Conservation (phyloP, 2,888 invertebrate species). For the Eilema griseolum region DNA sequence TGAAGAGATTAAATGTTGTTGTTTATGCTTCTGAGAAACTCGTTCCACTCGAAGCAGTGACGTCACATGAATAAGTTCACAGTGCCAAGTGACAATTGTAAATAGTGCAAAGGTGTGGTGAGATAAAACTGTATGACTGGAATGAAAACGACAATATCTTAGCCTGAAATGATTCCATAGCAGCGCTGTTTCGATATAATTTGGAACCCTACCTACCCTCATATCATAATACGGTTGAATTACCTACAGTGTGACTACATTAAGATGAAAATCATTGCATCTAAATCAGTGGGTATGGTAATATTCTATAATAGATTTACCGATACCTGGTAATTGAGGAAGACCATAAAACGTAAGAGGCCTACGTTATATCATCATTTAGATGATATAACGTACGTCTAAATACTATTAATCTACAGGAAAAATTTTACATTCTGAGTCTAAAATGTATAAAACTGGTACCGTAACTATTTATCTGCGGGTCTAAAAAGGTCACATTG, state of each 20-base stretch:
- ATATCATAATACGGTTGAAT: too few relatives aligned
- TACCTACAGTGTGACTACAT: constrained; percentile 1
- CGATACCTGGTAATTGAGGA: background rate
- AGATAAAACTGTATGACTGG: constrained; percentile 34
- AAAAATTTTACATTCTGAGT: background rate
- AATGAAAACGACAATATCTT: constrained; percentile 33
- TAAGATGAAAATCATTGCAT: background rate
- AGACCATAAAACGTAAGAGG: background rate
- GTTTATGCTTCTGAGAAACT: constrained; percentile 37
- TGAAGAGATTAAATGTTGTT: constrained; percentile 43
- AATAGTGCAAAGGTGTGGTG: constrained; percentile 55
- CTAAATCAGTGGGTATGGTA: too few relatives aligned
- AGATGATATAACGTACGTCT: too few relatives aligned
- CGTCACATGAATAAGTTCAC: constrained; percentile 57
- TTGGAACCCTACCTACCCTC: background rate
- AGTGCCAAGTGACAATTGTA: constrained; percentile 57
- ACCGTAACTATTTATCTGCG: constrained; percentile 22
- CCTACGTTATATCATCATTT: too few relatives aligned
- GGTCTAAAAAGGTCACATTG: too few relatives aligned
- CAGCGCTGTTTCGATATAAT: background rate
- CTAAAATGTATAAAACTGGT: constrained; percentile 14
- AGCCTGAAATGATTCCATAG: constrained; percentile 2
- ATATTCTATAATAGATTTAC: too few relatives aligned
- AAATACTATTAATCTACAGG: background rate
- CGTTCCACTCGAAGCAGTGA: constrained; percentile 51